These are phyloP conservation scores for Eira barbara DNA, from an alignment of 2,113 vertebrate genomes.

Conservation along the genomic window DNA sequence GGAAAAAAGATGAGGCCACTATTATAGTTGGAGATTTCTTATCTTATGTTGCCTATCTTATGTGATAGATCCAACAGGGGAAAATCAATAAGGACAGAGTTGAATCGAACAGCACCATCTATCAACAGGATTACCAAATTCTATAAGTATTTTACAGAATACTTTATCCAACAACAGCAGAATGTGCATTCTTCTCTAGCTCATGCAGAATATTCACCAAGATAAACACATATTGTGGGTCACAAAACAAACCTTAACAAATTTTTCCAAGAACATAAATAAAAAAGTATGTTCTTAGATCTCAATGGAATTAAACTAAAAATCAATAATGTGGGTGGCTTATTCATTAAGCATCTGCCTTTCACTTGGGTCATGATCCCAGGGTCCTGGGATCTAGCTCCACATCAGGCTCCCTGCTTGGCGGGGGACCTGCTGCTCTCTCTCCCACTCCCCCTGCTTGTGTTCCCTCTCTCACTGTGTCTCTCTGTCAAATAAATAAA, in stretches of 20 bases:
- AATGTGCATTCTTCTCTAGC: background rate
- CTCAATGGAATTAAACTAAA: background rate
- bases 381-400: too few species aligned
- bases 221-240: background rate
- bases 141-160: background rate
- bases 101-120: background rate
- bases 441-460: too few species aligned
- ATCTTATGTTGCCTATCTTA: background rate
- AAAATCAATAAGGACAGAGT: background rate
- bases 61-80: background rate
- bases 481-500: too few species aligned
- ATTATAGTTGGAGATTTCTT: background rate
- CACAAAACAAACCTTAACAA: background rate
- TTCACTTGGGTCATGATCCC: too few species aligned
- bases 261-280: background rate
- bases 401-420: too few species aligned
- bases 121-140: background rate
- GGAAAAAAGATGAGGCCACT: background rate
- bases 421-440: too few species aligned
- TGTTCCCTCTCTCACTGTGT: too few species aligned
- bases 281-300: background rate
- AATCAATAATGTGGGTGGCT: background rate
- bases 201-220: background rate
- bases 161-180: background rate
- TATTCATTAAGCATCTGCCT: too few species aligned